Evolutionary conservation across 2,113 vertebrate species (phyloP).

Genomic region (Fregetta grallaria): DNA sequence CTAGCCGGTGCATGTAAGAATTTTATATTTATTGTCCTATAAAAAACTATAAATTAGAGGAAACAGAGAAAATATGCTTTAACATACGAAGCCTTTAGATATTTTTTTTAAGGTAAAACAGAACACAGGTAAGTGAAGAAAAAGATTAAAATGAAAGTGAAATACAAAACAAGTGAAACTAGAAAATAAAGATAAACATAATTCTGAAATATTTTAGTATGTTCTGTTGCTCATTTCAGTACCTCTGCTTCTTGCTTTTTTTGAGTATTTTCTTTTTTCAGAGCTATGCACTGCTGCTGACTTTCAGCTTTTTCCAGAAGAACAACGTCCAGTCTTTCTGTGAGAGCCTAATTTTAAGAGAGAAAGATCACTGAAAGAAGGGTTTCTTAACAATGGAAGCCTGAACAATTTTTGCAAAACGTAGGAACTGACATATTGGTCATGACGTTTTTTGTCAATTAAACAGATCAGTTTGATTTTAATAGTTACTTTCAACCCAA

Average conservation of each 20-base stretch:
- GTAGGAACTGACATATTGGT: not conserved
- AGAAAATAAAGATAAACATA: not conserved
- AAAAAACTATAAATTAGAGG: not conserved
- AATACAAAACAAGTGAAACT: not conserved
- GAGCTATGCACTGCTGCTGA: slow-evolving; percentile 83
- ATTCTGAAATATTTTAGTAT: not conserved
- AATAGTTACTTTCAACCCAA: not conserved
- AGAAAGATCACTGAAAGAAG: not conserved
- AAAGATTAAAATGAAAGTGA: not conserved
- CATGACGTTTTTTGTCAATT: not conserved
- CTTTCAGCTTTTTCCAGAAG: slow-evolving; percentile 94
- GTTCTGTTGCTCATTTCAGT: not conserved
- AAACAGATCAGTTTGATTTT: not conserved
- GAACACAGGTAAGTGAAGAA: not conserved
- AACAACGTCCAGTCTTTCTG: slow-evolving; percentile 84
- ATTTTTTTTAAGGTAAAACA: not conserved
- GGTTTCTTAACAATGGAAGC: not conserved
- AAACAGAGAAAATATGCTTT: not conserved
- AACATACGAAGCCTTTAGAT: not conserved
- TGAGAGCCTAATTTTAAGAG: slow-evolving; percentile 82
- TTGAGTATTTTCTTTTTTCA: slow-evolving; percentile 84
- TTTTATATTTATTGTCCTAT: not conserved
- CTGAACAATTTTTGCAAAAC: not conserved
- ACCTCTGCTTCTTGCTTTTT: slow-evolving; percentile 85
- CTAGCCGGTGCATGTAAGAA: not conserved